Evolutionary conservation across 2,888 invertebrate species (phyloP), one percentile per base, ranked within the genome.

Genomic region (Mallateleia sp.): DNA sequence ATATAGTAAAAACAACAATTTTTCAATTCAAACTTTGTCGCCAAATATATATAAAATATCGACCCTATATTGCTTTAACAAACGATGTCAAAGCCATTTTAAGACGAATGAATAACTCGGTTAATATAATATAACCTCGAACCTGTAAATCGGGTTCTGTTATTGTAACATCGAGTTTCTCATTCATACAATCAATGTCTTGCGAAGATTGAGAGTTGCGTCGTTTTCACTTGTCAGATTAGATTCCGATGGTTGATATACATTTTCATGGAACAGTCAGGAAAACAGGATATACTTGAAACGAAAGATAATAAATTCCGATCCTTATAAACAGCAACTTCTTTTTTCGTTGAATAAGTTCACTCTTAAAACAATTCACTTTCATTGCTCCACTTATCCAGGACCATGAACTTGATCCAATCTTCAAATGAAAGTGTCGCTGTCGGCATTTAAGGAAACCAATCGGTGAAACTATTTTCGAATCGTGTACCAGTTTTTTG

Each of bases 381-480:
- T 82, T 82, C 82, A 82, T 82, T 69, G 54, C 82, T 25, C 38
- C 50, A 34, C 62, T 60, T 66, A 67, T 5, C 47, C 25, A 58
- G 58, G 60, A 75, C 71, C 81, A 20, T 82, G 81, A 82, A 74
- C 81, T 82, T 82, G 81, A 82, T 69, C 60, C 60, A 82, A 69
- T 69, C 75, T 69, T 52, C 28, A 45, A 54, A 69, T 75, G 82
- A 82, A 75, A 75, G 82, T 75, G 67, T 69, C 60, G 60, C 69
- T 24, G 2, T 1, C 1, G 22, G 15, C 22, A 9, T n/a, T 67
- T 45, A 75, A 47, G 75, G 69, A 60, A 82, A 60, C 60, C 28
- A 34, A 69, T 42, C 32, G 54, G 75, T 54, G 75, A 82, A 82
- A 75, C 38, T 20, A n/a, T 45, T 58, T 69, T 69, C 52, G 18